Conservation (phyloP, 2,888 invertebrate species). For the Epirrhoe tristata region DNA sequence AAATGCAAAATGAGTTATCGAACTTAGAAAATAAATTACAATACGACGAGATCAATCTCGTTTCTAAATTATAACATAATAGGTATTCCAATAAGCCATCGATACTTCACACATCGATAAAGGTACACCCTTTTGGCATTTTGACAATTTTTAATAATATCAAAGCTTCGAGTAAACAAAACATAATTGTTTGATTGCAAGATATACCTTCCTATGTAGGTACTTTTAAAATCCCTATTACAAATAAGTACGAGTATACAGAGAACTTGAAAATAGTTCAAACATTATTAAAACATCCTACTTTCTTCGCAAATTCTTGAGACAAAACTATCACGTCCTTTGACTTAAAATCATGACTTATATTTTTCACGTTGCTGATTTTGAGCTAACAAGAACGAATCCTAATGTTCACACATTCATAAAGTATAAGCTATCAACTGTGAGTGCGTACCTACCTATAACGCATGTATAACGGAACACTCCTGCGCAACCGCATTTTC, state of each 20-base stretch:
- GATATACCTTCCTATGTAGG: not conserved
- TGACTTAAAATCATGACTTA: constrained; percentile 8
- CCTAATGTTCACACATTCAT: not conserved
- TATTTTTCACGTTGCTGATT: not conserved
- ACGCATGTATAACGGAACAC: not conserved
- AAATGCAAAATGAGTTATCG: constrained; percentile 40
- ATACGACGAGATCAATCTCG: constrained; percentile 27
- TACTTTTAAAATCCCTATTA: not conserved
- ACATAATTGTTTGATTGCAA: not conserved
- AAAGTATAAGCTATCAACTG: not conserved
- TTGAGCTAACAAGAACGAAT: not conserved
- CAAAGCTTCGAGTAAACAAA: not conserved
- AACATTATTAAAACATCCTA: not conserved
- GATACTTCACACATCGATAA: constrained; percentile 31
- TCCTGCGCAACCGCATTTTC: not conserved
- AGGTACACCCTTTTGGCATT: constrained; percentile 24
- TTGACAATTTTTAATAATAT: constrained; percentile 9
- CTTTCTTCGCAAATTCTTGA: not conserved
- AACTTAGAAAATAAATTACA: constrained; percentile 24
- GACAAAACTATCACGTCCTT: not conserved
- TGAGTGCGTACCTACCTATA: too few species aligned
- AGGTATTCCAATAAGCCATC: constrained; percentile 44
- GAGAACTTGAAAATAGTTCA: not conserved
- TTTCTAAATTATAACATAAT: constrained; percentile 25
- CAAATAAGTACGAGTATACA: not conserved